phyloP scores from a whole-genome alignment of 2,888 invertebrate species.

The Drosophila mayaguana region DNA sequence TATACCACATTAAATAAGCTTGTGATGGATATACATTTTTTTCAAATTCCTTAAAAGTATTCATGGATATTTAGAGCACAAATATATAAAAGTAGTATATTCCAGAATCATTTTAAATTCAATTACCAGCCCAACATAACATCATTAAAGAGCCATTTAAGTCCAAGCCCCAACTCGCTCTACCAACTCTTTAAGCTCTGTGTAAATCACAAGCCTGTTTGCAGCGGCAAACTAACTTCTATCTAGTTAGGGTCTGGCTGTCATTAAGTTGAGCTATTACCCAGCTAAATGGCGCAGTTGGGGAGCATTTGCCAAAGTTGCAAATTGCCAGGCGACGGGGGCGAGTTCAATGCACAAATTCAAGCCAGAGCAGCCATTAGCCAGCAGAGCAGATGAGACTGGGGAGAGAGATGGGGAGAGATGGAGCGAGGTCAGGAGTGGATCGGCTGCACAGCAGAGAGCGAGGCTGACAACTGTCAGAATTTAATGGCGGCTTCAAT shows the following conservation, averaged over 20 bases:
- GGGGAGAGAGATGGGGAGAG: neutral
- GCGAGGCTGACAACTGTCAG: conserved; percentile 77
- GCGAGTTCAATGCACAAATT: conserved; percentile 43
- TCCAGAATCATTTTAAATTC: neutral
- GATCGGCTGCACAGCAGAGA: conserved; percentile 17
- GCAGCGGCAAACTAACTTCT: conserved; percentile 5
- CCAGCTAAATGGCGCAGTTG: conserved; percentile 42
- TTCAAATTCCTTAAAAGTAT: neutral
- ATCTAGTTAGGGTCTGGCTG: conserved; percentile 14
- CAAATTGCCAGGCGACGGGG: conserved; percentile 41
- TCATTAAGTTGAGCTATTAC: conserved; percentile 52
- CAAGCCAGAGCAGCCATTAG: conserved; percentile 65
- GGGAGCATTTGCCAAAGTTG: conserved; percentile 31
- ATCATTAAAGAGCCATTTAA: neutral
- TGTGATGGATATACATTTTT: too few species aligned
- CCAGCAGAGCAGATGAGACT: neutral
- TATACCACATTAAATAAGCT: too few species aligned
- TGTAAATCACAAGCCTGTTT: conserved; percentile 21
- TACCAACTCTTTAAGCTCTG: neutral
- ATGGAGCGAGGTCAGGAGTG: neutral
- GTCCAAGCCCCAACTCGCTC: neutral
- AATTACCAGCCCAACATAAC: neutral
- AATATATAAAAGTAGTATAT: neutral
- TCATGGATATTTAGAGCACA: neutral
- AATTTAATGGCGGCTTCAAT: conserved; percentile 81